Conservation (phyloP, 2,888 invertebrate species). For the Drosophila setosimentum region DNA sequence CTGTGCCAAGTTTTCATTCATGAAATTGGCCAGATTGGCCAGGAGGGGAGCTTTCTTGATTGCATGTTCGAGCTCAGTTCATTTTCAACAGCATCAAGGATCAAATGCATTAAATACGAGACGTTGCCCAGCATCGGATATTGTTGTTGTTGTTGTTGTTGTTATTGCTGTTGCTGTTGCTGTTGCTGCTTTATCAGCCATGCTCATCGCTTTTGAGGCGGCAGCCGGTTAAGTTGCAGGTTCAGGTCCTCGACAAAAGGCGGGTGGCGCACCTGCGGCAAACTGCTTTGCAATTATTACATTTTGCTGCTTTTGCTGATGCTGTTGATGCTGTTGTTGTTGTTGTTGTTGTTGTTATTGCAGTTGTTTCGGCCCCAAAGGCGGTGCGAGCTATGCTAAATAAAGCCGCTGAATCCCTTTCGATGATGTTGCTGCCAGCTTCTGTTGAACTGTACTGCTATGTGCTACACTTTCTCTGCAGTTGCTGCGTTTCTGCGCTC, state of each 20-base stretch:
- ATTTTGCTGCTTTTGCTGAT: conserved; percentile 58
- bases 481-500: conserved; percentile 35
- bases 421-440: conserved; percentile 77
- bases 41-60: conserved; percentile 62
- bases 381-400: conserved; percentile 67
- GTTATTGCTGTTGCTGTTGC: conserved; percentile 44
- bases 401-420: conserved; percentile 51
- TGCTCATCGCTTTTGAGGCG: conserved; percentile 73
- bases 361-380: conserved; percentile 41
- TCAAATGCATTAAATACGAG: conserved; percentile 81
- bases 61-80: conserved; percentile 82
- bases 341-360: conserved; percentile 29
- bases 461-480: conserved; percentile 71
- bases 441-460: conserved; percentile 61
- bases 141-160: conserved; percentile 60
- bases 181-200: conserved; percentile 69
- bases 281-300: conserved; percentile 80
- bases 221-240: conserved; percentile 61
- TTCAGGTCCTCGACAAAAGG: conserved; percentile 55
- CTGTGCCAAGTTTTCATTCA: conserved; percentile 78
- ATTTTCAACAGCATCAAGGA: conserved; percentile 82
- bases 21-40: conserved; percentile 78
- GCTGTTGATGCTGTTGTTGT: conserved; percentile 29
- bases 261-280: conserved; percentile 80
- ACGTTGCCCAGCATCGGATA: conserved; percentile 66